These are phyloP conservation scores for Porites lobata DNA, from an alignment of 92 coral and sea anemone genomes.

Conservation along the genomic window DNA sequence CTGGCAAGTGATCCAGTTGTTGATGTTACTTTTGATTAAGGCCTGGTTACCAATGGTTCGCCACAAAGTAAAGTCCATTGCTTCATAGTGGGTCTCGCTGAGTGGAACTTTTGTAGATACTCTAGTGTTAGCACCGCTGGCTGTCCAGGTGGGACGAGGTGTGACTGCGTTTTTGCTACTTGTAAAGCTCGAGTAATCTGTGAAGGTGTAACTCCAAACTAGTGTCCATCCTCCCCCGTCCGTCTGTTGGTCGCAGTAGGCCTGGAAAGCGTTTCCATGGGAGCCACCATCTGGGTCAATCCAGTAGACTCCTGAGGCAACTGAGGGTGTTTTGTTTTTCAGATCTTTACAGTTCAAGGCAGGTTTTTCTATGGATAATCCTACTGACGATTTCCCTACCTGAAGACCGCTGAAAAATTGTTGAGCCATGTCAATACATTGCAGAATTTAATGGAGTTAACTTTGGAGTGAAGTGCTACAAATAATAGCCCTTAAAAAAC, in stretches of 20 bases:
- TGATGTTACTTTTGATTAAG: constrained; percentile 45
- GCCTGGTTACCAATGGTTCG: constrained; percentile 26
- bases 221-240: constrained; percentile 45
- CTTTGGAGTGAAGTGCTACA: too few relatives aligned
- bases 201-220: constrained; percentile 54
- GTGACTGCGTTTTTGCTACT: constrained; percentile 42
- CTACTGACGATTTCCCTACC: background rate
- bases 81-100: constrained; percentile 54
- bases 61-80: constrained; percentile 41
- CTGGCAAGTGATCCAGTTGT: constrained; percentile 55
- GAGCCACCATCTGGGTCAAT: constrained; percentile 20
- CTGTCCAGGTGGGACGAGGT: constrained; percentile 51
- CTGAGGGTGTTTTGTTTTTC: background rate
- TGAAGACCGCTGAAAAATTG: too few relatives aligned
- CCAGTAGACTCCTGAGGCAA: constrained; percentile 16
- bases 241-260: constrained; percentile 17
- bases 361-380: background rate
- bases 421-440: background rate
- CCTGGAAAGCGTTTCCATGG: constrained; percentile 23
- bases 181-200: background rate
- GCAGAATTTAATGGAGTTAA: background rate
- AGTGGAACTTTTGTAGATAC: constrained; percentile 46
- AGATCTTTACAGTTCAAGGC: background rate
- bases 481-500: too few relatives aligned
- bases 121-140: constrained; percentile 20